phyloP scores from a whole-genome alignment of 2,797 vertebrate species.

The Astyanax mexicanus region DNA sequence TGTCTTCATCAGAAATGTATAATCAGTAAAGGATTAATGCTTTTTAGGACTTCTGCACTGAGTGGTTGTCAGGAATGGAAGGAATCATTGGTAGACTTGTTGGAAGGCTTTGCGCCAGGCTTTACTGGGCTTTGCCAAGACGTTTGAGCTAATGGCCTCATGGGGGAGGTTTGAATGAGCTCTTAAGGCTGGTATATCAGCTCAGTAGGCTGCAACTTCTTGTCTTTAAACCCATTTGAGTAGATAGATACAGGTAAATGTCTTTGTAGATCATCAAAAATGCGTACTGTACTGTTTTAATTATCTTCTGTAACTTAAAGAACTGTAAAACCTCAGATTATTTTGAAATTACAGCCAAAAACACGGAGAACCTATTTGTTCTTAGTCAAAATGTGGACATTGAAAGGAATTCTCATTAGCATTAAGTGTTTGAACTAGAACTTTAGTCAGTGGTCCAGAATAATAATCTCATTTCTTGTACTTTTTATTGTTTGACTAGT shows the following conservation, averaged over 20 bases:
- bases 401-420: not conserved
- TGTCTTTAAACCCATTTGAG: not conserved
- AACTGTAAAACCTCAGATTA: not conserved
- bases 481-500: not conserved
- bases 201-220: not conserved
- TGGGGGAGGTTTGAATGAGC: conserved; percentile 7
- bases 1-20: not conserved
- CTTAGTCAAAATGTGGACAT: not conserved
- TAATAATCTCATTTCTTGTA: not conserved
- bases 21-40: not conserved
- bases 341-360: not conserved
- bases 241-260: not conserved
- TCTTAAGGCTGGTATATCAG: not conserved
- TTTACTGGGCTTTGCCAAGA: not conserved
- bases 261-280: not conserved
- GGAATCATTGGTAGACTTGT: not conserved
- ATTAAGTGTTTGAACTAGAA: not conserved
- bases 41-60: not conserved
- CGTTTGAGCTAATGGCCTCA: not conserved
- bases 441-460: not conserved
- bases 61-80: not conserved
- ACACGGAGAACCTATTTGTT: not conserved
- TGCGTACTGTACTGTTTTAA: not conserved
- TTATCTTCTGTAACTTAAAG: not conserved
- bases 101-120: not conserved